Evolutionary conservation across 30 jellyfish, hydroid and myxozoan species (phyloP).

Genomic region (Clytia hemisphaerica): DNA sequence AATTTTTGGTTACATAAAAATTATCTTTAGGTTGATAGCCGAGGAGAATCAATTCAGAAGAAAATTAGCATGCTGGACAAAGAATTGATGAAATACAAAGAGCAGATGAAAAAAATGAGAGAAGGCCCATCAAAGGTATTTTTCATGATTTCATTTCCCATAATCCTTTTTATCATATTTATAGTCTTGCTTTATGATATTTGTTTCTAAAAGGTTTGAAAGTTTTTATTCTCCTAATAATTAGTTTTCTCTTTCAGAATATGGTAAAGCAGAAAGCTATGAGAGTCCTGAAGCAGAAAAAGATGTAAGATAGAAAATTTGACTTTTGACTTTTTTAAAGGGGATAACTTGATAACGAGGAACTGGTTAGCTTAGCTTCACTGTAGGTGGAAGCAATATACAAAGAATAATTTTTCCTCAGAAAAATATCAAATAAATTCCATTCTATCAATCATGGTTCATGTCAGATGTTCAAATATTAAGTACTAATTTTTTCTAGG

Average conservation of each 20-base stretch:
- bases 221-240: neutral
- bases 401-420: too few relatives aligned
- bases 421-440: neutral
- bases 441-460: neutral
- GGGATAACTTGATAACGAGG: too few relatives aligned
- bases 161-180: neutral
- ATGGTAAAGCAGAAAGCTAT: conserved; percentile 98
- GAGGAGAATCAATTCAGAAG: conserved; percentile 95
- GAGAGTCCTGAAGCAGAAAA: conserved; percentile 88
- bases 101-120: conserved; percentile 98
- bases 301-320: conserved; percentile 73
- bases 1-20: neutral
- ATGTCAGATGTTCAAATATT: neutral
- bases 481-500: conserved; percentile 31
- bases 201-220: neutral
- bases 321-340: too few relatives aligned
- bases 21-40: conserved; percentile 76
- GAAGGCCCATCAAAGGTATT: conserved; percentile 98
- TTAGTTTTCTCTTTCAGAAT: conserved; percentile 38
- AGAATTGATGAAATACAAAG: conserved; percentile 79
- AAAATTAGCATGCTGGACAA: conserved; percentile 80
- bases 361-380: too few relatives aligned
- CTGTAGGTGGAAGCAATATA: too few relatives aligned
- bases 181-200: neutral
- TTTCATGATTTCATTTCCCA: neutral